Conservation (phyloP, 2,797 vertebrate genomes). For the Octomys mimax region DNA sequence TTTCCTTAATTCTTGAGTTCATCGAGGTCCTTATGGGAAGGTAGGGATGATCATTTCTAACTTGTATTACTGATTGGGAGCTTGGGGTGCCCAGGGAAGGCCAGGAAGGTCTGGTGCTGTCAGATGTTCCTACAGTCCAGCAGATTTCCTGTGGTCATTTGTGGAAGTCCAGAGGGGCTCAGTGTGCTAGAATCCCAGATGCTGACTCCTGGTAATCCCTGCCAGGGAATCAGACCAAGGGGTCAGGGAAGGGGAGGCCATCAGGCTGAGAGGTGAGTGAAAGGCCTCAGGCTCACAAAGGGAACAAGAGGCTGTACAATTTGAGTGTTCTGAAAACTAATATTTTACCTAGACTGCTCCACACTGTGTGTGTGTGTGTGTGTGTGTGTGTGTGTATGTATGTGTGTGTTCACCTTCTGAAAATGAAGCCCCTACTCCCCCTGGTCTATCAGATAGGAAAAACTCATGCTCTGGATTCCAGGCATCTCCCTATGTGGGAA, state of each 20-base stretch:
- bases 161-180: neutral
- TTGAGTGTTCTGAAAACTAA: conserved; percentile 2
- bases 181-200: neutral
- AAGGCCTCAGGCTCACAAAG: neutral
- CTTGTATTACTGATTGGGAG: neutral
- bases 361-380: neutral
- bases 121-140: neutral
- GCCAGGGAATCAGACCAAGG: neutral
- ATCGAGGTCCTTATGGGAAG: neutral
- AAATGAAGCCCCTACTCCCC: neutral
- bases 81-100: neutral
- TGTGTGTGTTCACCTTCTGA: neutral
- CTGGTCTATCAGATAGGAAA: neutral
- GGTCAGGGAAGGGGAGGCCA: neutral
- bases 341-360: neutral
- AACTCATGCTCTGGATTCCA: neutral
- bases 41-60: neutral
- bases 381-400: neutral
- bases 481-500: neutral
- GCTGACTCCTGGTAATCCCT: neutral
- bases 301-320: neutral
- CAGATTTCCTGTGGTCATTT: neutral
- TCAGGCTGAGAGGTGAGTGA: neutral
- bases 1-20: neutral
- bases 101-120: neutral